Percentiles rank a stretch among this genome's conserved stretches.
phyloP scores from a whole-genome alignment of 2,797 vertebrate species.

The Helicolenus hilgendorfi region DNA sequence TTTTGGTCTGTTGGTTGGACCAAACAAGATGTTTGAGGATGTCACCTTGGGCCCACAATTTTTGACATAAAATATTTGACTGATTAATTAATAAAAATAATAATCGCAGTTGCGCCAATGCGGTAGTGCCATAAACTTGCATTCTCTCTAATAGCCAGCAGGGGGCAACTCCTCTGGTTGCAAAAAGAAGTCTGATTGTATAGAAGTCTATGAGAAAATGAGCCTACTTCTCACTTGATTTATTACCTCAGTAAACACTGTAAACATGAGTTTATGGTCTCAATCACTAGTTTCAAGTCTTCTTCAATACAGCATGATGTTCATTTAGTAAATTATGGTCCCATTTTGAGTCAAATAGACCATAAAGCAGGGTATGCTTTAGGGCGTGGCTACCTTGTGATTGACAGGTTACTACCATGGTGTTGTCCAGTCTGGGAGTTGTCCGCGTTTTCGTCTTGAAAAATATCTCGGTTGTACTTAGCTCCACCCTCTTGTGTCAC shows the following conservation, averaged over 20 bases:
- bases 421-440: fast-evolving
- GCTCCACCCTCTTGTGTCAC: background rate
- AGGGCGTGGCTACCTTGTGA: background rate
- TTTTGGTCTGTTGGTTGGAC: background rate
- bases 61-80: background rate
- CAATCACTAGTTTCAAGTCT: background rate
- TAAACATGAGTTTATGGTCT: background rate
- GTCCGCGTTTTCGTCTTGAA: fast-evolving
- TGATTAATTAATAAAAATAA: background rate
- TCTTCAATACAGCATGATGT: background rate
- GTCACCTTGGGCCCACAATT: background rate
- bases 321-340: background rate
- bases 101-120: background rate
- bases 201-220: background rate
- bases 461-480: background rate
- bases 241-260: background rate
- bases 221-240: background rate
- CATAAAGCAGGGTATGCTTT: background rate
- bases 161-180: background rate
- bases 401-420: background rate
- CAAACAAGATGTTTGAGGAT: background rate
- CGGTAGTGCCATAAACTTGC: fast-evolving
- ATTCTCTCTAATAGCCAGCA: no score
- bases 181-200: background rate
- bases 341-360: no score